These are phyloP conservation scores for Oryzias dopingdopingensis DNA, from an alignment of 2,797 vertebrate genomes.

Conservation along the genomic window DNA sequence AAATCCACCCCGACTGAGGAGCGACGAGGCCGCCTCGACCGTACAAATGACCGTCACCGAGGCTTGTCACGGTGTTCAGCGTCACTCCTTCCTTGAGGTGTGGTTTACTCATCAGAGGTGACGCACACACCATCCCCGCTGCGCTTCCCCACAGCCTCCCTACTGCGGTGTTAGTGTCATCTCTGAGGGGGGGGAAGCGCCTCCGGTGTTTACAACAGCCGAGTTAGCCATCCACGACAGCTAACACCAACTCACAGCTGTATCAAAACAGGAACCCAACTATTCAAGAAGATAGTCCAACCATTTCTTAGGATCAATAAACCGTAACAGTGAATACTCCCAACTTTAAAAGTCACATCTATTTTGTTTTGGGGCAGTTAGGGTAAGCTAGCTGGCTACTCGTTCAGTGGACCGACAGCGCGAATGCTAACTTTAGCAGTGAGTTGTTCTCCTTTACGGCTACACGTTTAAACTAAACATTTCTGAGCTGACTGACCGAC, in stretches of 20 bases:
- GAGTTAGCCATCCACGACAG: conserved; percentile 20
- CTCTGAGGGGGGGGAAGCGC: background rate
- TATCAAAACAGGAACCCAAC: background rate
- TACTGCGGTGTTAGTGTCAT: background rate
- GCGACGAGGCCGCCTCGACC: background rate
- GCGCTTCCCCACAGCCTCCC: background rate
- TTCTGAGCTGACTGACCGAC: background rate
- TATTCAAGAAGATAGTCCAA: background rate
- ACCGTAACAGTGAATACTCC: background rate
- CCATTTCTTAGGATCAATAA: background rate
- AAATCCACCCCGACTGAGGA: background rate
- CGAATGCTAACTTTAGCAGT: conserved; percentile 39
- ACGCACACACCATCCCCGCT: conserved; percentile 30
- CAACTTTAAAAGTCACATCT: background rate
- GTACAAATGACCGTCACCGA: background rate
- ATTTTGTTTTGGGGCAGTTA: background rate
- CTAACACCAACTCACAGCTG: background rate
- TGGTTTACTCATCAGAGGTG: conserved; percentile 49
- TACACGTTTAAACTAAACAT: background rate
- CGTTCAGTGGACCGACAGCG: conserved; percentile 15
- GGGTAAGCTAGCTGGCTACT: conserved; percentile 23
- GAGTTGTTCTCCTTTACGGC: conserved; percentile 13
- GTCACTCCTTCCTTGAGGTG: conserved; percentile 42
- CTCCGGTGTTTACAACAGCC: conserved; percentile 2
- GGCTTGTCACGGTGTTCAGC: background rate